Evolutionary conservation across 2,797 vertebrate genomes (phyloP), one percentile per base, ranked within the genome.

Genomic region (Aldrovandia affinis): DNA sequence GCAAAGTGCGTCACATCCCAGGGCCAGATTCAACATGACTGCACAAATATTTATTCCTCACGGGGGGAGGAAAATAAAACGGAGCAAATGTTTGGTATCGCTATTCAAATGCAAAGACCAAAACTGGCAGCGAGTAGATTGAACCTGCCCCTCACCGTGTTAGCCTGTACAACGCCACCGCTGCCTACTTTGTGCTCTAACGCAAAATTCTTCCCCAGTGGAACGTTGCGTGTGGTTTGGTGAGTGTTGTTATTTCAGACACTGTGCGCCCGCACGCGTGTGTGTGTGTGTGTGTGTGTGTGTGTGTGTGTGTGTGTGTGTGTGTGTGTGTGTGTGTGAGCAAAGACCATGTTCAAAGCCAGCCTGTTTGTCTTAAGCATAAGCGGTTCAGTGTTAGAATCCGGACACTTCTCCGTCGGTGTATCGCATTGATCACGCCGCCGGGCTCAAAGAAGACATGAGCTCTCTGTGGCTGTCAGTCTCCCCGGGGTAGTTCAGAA

Each of bases 401-500:
- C 36, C 39, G 18, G 39, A 75, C 70, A 22, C 30, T 22, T 44
- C 9, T 47, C 10, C 55, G 55, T 75, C 70, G 36, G 70, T 44
- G 70, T 44, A 44, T 75, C 22, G 39, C 39, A 75, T 75, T 47
- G 70, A 75, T 75, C 22, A 25, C 39, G 36, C 70, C 70, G 70
- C 44, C 70, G 36, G n/a, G 70, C 70, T 75, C 70, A 75, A 75
- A 42, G 70, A 44, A 75, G 39, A 75, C 33, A 39, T n/a, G 70
- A 75, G 70, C 70, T 75, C 70, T 75, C 25, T 3, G 39, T n/a
- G 33, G 54, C 39, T 77, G 73, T 77, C 70, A 83, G 39, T 57
- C 65, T 59, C 68, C 83, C 36, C 70, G 39, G 70, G 54, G 50
- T 79, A 55, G n/a, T n/a, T 78, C 77, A 36, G 77, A 80, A 80